Evolutionary conservation across 2,888 invertebrate species (phyloP), one percentile per base, ranked within the genome.

Genomic region (Drosophila peninsularis): DNA sequence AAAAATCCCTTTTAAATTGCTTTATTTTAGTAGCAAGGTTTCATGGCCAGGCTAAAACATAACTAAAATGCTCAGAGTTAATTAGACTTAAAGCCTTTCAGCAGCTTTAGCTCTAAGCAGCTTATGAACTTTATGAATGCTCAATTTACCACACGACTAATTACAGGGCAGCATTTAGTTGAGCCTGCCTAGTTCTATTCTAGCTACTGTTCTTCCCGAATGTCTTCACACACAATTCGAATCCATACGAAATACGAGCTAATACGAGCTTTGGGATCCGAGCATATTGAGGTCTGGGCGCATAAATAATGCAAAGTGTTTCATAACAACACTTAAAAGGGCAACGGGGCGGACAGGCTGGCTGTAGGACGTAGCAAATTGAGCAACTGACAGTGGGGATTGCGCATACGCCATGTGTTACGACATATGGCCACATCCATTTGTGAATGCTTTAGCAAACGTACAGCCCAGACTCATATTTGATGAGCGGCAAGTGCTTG

Each of bases 231-330:
- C 37, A 52, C 37, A 50, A 52, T 37, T 27, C 9, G n/a, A 52
- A 24, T 7, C 30, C 13, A 53, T 30, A 36, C 36, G 50, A 68
- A 64, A 72, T 54, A 44, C 50, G 41, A 57, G 62, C 62, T 85
- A 82, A 85, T 82, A 52, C 24, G 80, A 85, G 78, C 27, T 63
- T 71, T 53, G 62, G 47, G 68, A 32, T 14, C 11, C 70, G 41
- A 56, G 62, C 69, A 62, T 32, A 60, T 52, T 60, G 61, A 44
- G 42, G 21, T 27, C 50, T 39, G 9, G 50, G 56, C 27, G 21
- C 60, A 78, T 86, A 80, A 83, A 82, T 82, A 86, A 82, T 82
- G 81, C 76, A 86, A 78, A 80, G 74, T 67, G 76, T 68, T 85
- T 70, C 86, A 78, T 76, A 82, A 82, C 74, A 68, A 69, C 55